Evolutionary conservation across 2,113 vertebrate genomes (phyloP).

Genomic region (Rhodinocichla rosea): DNA sequence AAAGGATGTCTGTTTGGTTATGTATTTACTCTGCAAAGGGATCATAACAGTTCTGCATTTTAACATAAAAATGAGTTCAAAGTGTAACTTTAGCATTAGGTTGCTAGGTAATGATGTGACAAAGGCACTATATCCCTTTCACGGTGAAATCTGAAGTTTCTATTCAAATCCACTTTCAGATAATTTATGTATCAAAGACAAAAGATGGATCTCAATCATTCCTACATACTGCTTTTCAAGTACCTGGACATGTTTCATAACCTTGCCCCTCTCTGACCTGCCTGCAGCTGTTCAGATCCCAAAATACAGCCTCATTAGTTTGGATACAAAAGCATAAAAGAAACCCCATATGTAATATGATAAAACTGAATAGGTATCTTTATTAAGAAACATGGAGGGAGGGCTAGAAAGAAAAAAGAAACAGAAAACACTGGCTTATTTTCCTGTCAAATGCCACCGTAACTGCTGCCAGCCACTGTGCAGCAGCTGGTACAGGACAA

Average conservation of each 20-base stretch:
- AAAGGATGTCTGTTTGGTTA: background rate
- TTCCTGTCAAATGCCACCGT: background rate
- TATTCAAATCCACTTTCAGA: slow-evolving; percentile 15
- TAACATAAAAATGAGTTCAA: background rate
- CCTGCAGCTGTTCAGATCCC: background rate
- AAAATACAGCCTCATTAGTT: background rate
- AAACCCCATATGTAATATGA: background rate
- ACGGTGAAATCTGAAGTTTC: background rate
- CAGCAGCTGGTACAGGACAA: background rate
- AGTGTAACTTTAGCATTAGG: background rate
- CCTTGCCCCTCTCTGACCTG: background rate
- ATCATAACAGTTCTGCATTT: background rate
- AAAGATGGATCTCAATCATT: background rate
- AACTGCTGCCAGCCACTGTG: background rate
- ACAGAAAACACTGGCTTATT: background rate
- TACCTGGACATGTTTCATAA: background rate
- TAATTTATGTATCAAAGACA: background rate
- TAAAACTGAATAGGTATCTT: background rate
- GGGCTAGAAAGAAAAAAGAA: background rate
- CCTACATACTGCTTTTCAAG: background rate
- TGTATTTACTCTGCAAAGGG: background rate
- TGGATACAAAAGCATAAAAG: background rate
- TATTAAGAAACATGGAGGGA: background rate
- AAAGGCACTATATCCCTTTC: background rate
- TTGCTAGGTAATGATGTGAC: background rate